Conservation (phyloP, 1,140 invertebrate genomes). For the Drosophila sechellia region DNA sequence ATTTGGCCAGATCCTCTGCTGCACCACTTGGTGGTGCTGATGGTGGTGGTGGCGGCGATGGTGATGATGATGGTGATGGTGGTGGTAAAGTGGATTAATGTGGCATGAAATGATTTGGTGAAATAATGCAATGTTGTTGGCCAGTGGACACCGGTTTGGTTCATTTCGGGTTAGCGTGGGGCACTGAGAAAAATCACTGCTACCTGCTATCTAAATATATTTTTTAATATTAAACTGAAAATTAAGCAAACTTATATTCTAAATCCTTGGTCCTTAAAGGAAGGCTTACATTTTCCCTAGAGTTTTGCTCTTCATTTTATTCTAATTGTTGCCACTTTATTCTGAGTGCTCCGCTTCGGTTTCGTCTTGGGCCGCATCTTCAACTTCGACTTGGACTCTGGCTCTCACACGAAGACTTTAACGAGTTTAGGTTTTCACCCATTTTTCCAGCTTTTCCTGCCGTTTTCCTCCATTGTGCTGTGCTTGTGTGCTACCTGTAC, state of each 20-base stretch:
- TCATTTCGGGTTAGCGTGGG: slow-evolving; percentile 43
- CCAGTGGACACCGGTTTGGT: slow-evolving; percentile 60
- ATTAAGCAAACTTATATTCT: no score
- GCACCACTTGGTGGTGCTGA: slow-evolving; percentile 20
- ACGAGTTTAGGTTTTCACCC: slow-evolving; percentile 67
- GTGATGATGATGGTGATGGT: slow-evolving; percentile 61
- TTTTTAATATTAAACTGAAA: neutral
- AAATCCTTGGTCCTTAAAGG: no score
- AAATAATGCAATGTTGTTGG: slow-evolving; percentile 71
- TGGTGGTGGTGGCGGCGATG: slow-evolving; percentile 23
- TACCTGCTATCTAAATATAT: neutral
- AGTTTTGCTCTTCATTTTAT: no score
- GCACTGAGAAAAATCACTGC: slow-evolving; percentile 17
- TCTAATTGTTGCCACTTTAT: neutral
- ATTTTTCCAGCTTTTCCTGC: slow-evolving; percentile 44
- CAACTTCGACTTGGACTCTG: slow-evolving; percentile 20
- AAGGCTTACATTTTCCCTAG: no score
- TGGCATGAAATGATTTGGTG: slow-evolving; percentile 83
- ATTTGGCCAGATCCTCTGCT: slow-evolving; percentile 30
- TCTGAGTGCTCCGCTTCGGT: slow-evolving; percentile 26
- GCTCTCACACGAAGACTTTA: slow-evolving; percentile 75
- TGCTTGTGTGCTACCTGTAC: slow-evolving; percentile 61
- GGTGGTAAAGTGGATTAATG: slow-evolving; percentile 83
- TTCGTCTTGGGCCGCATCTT: slow-evolving; percentile 15
- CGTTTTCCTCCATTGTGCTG: slow-evolving; percentile 24